Evolutionary conservation across 2,888 invertebrate genomes (phyloP).

Genomic region (Terebella lapidaria): DNA sequence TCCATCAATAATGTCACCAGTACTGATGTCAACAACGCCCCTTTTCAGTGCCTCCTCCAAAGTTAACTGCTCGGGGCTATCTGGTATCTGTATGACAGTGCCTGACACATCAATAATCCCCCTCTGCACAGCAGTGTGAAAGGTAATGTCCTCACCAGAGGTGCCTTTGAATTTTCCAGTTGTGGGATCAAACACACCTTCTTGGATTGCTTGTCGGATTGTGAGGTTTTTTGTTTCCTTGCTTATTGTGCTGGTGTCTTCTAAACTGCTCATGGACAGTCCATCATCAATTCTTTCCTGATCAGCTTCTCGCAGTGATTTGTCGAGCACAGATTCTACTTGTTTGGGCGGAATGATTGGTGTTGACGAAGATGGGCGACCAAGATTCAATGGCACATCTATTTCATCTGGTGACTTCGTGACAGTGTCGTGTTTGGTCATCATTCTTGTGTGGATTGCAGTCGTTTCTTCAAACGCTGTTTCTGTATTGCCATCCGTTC

Average conservation of each 20-base stretch:
- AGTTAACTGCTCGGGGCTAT: slow-evolving; percentile 68
- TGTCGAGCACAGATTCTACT: neutral
- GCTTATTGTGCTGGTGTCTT: neutral
- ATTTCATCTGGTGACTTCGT: neutral
- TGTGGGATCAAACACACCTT: slow-evolving; percentile 49
- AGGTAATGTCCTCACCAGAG: slow-evolving; percentile 66
- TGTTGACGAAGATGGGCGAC: neutral
- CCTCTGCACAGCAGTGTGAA: slow-evolving; percentile 68
- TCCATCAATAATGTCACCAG: slow-evolving; percentile 16
- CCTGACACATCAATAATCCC: slow-evolving; percentile 64
- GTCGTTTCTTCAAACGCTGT: neutral
- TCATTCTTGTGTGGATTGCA: neutral
- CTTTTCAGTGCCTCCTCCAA: slow-evolving; percentile 77
- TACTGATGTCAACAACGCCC: slow-evolving; percentile 72
- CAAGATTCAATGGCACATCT: neutral
- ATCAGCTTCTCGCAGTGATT: neutral
- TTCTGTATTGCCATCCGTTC: neutral
- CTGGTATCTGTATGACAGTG: slow-evolving; percentile 9
- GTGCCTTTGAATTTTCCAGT: slow-evolving; percentile 65
- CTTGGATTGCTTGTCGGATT: slow-evolving; percentile 26
- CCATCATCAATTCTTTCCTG: neutral
- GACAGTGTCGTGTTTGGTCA: neutral
- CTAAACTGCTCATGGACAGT: neutral
- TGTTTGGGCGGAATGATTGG: neutral
- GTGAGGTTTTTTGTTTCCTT: no score